phyloP scores from a whole-genome alignment of 2,888 invertebrate species.

The Allolobophora icterica region DNA sequence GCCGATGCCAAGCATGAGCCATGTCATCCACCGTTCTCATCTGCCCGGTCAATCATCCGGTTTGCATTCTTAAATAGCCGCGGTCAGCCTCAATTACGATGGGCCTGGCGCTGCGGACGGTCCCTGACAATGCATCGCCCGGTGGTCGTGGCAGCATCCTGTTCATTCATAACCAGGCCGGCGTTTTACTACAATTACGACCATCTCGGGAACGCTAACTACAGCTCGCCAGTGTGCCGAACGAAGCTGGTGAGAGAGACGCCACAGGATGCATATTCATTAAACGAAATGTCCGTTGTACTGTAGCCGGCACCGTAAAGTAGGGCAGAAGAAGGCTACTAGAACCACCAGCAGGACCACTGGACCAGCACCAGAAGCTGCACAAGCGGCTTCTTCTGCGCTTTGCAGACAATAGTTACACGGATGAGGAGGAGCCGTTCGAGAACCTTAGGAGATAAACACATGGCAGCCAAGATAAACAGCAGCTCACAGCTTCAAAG shows the following conservation, averaged over 20 bases:
- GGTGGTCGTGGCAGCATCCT: background rate
- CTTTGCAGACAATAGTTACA: background rate
- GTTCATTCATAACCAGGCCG: background rate
- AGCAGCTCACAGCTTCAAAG: background rate
- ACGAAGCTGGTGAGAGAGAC: background rate
- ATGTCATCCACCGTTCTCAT: background rate
- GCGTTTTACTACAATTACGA: conserved; percentile 11
- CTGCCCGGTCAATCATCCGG: conserved; percentile 9
- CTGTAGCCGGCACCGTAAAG: background rate
- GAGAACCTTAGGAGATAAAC: background rate
- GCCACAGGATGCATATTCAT: conserved; percentile 17
- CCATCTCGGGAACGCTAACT: background rate
- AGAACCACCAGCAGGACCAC: background rate
- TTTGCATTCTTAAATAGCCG: conserved; percentile 11
- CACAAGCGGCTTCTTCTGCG: background rate
- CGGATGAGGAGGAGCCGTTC: background rate
- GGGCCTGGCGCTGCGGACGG: background rate
- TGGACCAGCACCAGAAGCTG: background rate
- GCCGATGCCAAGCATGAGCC: background rate
- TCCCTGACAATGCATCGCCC: background rate
- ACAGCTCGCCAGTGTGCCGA: background rate
- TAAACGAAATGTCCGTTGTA: background rate
- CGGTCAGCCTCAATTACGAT: background rate
- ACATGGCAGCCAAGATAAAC: background rate
- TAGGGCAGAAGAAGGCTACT: background rate